These are phyloP conservation scores for Coregonus sp. DNA, from an alignment of 2,797 vertebrate genomes.

Conservation along the genomic window DNA sequence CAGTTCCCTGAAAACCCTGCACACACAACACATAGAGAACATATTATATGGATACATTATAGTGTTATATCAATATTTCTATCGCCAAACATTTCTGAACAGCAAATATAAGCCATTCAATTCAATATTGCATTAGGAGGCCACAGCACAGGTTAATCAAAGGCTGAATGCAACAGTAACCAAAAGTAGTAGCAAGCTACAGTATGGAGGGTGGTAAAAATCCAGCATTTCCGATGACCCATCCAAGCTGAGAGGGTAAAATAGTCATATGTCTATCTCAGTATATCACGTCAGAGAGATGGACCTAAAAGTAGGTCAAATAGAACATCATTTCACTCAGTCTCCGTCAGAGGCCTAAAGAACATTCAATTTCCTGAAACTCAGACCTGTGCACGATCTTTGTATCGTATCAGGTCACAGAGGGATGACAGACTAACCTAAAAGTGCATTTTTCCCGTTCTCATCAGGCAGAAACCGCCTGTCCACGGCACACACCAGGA, in stretches of 20 bases:
- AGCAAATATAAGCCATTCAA: not conserved
- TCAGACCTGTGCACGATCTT: not conserved
- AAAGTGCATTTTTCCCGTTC: conserved; percentile 99
- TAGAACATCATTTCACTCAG: not conserved
- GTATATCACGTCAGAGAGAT: not conserved
- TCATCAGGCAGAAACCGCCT: conserved; percentile 96
- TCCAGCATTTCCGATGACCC: not conserved
- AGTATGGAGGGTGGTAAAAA: not conserved
- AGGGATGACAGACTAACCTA: conserved; percentile 83
- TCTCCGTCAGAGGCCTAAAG: not conserved
- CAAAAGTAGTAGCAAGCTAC: not conserved
- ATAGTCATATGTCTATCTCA: not conserved
- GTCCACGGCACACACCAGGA: conserved; percentile 95
- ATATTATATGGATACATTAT: not conserved
- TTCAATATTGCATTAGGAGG: not conserved
- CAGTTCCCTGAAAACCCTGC: conserved; percentile 98
- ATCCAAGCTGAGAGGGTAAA: not conserved
- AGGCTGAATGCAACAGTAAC: not conserved
- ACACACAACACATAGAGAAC: not conserved
- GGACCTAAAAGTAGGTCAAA: not conserved
- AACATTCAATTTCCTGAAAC: not conserved
- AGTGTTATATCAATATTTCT: not conserved
- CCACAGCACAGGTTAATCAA: not conserved
- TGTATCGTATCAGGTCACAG: not conserved
- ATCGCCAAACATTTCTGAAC: not conserved